Evolutionary conservation across 2,888 invertebrate species (phyloP).

Genomic region (Nephrotoma appendiculata): DNA sequence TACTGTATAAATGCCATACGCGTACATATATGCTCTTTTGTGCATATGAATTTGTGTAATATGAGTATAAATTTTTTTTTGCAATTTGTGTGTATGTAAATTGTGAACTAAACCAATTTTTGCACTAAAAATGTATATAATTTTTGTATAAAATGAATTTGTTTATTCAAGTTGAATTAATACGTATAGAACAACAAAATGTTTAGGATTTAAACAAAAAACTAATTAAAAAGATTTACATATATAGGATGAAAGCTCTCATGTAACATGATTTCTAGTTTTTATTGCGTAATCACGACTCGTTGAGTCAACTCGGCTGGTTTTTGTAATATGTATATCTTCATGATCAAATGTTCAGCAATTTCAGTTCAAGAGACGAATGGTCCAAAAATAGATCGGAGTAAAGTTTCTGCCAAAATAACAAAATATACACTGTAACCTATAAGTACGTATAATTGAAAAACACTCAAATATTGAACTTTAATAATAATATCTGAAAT

Average conservation of each 20-base stretch:
- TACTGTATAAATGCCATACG: background rate
- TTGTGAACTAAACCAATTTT: background rate
- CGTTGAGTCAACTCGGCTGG: too few species aligned
- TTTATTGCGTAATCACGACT: too few species aligned
- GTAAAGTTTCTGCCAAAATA: too few species aligned
- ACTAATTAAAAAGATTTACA: background rate
- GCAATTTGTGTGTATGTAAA: background rate
- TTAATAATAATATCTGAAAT: too few species aligned
- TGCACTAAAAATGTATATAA: background rate
- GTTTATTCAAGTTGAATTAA: background rate
- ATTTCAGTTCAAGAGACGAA: too few species aligned
- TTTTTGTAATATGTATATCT: too few species aligned
- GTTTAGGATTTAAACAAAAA: background rate
- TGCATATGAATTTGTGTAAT: background rate
- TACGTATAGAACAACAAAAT: background rate
- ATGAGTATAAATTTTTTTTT: background rate
- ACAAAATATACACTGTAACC: too few species aligned
- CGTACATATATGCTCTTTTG: background rate
- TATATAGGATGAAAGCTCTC: background rate
- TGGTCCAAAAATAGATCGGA: too few species aligned
- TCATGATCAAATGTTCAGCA: too few species aligned
- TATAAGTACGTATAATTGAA: too few species aligned
- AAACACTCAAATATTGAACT: too few species aligned
- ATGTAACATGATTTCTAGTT: background rate
- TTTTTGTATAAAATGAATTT: background rate